These are phyloP conservation scores for Aphis gossypii DNA, from an alignment of 1,140 invertebrate genomes.

Conservation along the genomic window DNA sequence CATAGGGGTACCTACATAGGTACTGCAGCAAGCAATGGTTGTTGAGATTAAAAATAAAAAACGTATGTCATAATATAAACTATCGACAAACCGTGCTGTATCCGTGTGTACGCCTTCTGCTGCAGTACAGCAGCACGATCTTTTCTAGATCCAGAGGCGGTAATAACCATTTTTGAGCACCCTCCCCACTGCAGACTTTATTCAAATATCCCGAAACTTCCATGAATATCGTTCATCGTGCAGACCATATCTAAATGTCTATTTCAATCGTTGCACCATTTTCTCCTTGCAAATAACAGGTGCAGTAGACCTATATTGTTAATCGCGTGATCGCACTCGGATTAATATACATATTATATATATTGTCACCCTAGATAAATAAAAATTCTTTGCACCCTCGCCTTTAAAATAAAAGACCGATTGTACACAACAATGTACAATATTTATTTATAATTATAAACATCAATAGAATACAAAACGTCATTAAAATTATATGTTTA, in stretches of 20 bases:
- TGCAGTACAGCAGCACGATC: not conserved
- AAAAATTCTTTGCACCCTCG: not conserved
- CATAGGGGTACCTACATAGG: not conserved
- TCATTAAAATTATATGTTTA: not conserved
- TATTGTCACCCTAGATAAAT: not conserved
- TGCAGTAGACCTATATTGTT: not conserved
- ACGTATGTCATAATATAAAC: not conserved
- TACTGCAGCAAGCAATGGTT: not conserved
- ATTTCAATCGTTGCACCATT: not conserved
- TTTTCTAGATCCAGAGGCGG: not conserved
- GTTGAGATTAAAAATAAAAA: not conserved
- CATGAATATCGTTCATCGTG: not conserved
- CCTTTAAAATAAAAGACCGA: not conserved
- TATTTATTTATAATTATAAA: constrained; percentile 5
- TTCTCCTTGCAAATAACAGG: not conserved
- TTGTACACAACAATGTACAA: not conserved
- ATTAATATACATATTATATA: not conserved
- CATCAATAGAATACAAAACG: not conserved
- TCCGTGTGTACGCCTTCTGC: not conserved
- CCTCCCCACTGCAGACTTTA: not conserved
- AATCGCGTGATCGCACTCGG: not conserved
- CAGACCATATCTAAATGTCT: not conserved
- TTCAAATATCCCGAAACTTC: not conserved
- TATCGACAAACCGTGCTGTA: not conserved
- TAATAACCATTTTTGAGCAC: not conserved